Evolutionary conservation across 2,888 invertebrate species (phyloP).

Genomic region (Erebia epiphron): DNA sequence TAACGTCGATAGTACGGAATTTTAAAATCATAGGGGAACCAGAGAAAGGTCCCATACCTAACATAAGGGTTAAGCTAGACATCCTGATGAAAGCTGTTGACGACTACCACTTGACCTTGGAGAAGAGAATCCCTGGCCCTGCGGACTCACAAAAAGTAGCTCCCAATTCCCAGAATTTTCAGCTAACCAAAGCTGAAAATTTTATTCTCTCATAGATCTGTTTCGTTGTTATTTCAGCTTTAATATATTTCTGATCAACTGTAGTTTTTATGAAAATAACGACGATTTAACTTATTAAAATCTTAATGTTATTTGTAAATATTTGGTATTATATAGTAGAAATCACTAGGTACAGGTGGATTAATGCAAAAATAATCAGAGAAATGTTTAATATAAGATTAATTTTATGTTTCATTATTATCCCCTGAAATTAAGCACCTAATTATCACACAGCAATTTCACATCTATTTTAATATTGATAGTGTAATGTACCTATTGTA

Average conservation of each 20-base stretch:
- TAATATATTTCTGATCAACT: not conserved
- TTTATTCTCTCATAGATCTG: not conserved
- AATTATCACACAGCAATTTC: no score
- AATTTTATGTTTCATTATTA: no score
- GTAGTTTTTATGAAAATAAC: not conserved
- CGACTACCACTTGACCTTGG: slow-evolving; percentile 60
- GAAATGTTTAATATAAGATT: not conserved
- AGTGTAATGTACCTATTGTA: no score
- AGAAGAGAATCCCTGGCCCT: slow-evolving; percentile 45
- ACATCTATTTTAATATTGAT: no score
- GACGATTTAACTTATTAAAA: not conserved
- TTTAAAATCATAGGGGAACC: slow-evolving; percentile 57
- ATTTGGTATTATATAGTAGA: no score
- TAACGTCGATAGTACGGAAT: slow-evolving; percentile 55
- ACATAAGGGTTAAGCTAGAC: slow-evolving; percentile 66
- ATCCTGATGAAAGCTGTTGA: slow-evolving; percentile 75
- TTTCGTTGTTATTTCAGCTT: not conserved
- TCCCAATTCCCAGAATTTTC: not conserved
- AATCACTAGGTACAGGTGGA: no score
- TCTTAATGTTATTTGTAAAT: not conserved
- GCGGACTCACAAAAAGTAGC: not conserved
- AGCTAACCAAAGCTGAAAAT: not conserved
- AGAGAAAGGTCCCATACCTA: slow-evolving; percentile 55
- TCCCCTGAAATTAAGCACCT: no score
- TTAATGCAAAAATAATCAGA: not conserved